Evolutionary conservation across 2,797 vertebrate genomes (phyloP).

Genomic region (Sebastes nivosus): DNA sequence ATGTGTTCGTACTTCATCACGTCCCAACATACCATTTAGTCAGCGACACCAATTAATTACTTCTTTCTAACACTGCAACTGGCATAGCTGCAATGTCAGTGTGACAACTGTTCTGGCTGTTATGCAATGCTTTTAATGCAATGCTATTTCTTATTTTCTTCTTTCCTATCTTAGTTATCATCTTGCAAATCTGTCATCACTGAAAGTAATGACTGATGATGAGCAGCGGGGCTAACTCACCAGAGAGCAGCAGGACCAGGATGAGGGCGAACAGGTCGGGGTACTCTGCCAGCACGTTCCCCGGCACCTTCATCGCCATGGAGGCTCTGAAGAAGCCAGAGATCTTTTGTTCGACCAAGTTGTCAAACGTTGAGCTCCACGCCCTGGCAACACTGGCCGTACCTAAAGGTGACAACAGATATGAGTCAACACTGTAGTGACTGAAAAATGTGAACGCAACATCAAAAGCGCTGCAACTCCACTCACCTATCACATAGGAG

Average conservation of each 20-base stretch:
- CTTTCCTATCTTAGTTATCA: background rate
- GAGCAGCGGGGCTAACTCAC: conserved; percentile 74
- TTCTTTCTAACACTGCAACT: conserved; percentile 22
- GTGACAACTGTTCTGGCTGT: conserved; percentile 37
- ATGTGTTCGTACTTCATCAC: conserved; percentile 32
- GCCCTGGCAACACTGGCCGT: conserved; percentile 95
- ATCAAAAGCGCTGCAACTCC: background rate
- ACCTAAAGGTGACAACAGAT: conserved; percentile 68
- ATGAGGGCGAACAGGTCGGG: conserved; percentile 93
- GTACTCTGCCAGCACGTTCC: conserved; percentile 86
- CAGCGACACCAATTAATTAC: conserved; percentile 34
- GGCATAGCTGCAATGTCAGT: conserved; percentile 25
- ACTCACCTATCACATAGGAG: conserved; percentile 93
- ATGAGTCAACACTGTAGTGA: too few species aligned
- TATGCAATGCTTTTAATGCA: conserved; percentile 6
- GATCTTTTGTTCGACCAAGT: conserved; percentile 91
- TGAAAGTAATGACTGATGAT: background rate
- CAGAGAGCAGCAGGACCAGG: conserved; percentile 89
- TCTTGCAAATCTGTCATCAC: background rate
- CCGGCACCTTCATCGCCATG: conserved; percentile 83
- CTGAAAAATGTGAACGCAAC: background rate
- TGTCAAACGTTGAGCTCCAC: conserved; percentile 95
- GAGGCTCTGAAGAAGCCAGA: conserved; percentile 85
- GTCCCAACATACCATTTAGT: conserved; percentile 34
- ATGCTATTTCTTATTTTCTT: background rate